These are phyloP conservation scores for Cybosia mesomella DNA, from an alignment of 2,888 invertebrate genomes.

Conservation along the genomic window DNA sequence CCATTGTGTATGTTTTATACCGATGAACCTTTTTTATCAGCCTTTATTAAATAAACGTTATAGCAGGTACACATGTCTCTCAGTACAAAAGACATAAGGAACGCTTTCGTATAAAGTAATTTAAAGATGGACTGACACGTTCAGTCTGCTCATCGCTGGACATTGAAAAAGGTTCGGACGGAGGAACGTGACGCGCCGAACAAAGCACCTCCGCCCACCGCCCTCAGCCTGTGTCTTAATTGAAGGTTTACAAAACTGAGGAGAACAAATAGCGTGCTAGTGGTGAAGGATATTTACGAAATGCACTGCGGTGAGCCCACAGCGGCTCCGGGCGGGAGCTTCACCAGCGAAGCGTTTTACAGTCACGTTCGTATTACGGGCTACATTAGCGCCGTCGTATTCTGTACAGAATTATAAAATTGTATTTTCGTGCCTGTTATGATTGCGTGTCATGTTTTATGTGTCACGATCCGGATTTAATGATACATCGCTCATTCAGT, in stretches of 20 bases:
- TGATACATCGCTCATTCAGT: constrained; percentile 1
- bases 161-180: not conserved
- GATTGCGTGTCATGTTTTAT: not conserved
- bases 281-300: not conserved
- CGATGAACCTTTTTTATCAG: not conserved
- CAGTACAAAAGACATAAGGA: not conserved
- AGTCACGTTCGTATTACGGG: not conserved
- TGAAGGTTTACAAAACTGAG: not conserved
- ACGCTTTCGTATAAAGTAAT: not conserved
- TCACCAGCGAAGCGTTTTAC: not conserved
- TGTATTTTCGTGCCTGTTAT: not conserved
- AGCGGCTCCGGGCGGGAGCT: not conserved
- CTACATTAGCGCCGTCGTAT: not conserved
- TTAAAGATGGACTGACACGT: constrained; percentile 1
- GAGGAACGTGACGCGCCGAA: not conserved
- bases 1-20: not conserved
- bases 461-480: not conserved
- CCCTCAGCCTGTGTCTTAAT: not conserved
- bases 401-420: not conserved
- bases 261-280: not conserved
- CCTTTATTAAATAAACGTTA: not conserved
- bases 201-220: not conserved
- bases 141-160: not conserved
- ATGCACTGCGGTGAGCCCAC: not conserved
- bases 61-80: constrained; percentile 1